Evolutionary conservation across 2,888 invertebrate genomes (phyloP).

Genomic region (Agonopterix subpropinquella): DNA sequence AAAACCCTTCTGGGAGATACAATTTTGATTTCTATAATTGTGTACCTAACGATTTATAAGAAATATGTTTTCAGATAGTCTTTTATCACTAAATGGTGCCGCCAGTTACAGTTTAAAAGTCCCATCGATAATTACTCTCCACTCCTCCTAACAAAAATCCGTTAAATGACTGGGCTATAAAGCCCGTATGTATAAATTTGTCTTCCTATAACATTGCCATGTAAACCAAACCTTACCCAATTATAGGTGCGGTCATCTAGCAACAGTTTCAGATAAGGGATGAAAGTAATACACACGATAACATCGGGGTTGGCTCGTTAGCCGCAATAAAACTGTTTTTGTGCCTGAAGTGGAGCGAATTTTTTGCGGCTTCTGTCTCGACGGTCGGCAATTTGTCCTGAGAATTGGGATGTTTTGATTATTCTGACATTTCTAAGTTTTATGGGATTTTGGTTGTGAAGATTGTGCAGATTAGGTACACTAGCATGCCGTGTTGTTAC

Average conservation of each 20-base stretch:
- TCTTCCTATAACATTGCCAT: slow-evolving; percentile 18
- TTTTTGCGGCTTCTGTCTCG: slow-evolving; percentile 60
- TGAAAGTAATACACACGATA: slow-evolving; percentile 71
- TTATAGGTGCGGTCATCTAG: slow-evolving; percentile 57
- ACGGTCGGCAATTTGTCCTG: slow-evolving; percentile 59
- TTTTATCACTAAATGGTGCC: too few relatives aligned
- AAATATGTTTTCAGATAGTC: too few relatives aligned
- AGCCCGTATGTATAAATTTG: too few relatives aligned
- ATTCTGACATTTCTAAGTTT: background rate
- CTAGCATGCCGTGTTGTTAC: too few relatives aligned
- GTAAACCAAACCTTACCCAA: slow-evolving; percentile 43
- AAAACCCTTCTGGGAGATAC: too few relatives aligned
- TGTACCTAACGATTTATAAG: too few relatives aligned
- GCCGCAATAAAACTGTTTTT: slow-evolving; percentile 65
- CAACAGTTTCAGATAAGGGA: slow-evolving; percentile 56
- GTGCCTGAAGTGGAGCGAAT: slow-evolving; percentile 52
- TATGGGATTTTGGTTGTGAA: slow-evolving; percentile 1
- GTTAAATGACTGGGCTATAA: too few relatives aligned
- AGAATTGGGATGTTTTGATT: slow-evolving; percentile 32
- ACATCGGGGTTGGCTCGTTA: slow-evolving; percentile 63
- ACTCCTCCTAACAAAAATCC: too few relatives aligned
- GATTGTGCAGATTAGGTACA: background rate
- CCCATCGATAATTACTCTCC: too few relatives aligned
- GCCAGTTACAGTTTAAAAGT: too few relatives aligned
- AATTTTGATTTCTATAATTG: too few relatives aligned